Evolutionary conservation across 2,888 invertebrate species (phyloP).

Genomic region (Pteria penguin): DNA sequence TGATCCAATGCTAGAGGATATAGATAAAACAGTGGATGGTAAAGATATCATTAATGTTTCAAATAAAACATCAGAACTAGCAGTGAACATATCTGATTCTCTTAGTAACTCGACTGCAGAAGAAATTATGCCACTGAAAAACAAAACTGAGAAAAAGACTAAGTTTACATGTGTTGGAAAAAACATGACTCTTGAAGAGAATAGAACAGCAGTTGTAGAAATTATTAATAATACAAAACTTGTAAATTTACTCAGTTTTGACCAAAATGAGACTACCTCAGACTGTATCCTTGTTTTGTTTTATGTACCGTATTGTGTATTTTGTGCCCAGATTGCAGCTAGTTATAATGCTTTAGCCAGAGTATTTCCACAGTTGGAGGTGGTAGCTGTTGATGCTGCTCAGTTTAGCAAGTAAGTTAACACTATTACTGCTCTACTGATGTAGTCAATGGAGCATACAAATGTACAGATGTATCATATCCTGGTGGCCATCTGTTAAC

Average conservation of each 20-base stretch:
- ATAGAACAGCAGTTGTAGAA: constrained; percentile 78
- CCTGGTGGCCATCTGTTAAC: too few species aligned
- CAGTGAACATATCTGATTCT: constrained; percentile 5
- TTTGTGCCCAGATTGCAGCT: constrained; percentile 93
- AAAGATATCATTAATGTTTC: neutral
- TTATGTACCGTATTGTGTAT: constrained; percentile 93
- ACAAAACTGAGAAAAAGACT: constrained; percentile 64
- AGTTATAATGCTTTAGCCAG: constrained; percentile 94
- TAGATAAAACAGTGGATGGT: constrained; percentile 35
- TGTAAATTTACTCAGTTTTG: constrained; percentile 83
- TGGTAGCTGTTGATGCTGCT: constrained; percentile 94
- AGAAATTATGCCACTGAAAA: constrained; percentile 46
- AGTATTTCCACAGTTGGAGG: constrained; percentile 91
- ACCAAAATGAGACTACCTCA: constrained; percentile 82
- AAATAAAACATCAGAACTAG: neutral
- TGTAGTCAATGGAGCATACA: too few species aligned
- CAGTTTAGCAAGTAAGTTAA: constrained; percentile 83
- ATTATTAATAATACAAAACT: constrained; percentile 87
- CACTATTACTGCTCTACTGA: neutral
- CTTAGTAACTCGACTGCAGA: neutral
- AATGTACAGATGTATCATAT: too few species aligned
- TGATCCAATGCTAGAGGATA: constrained; percentile 66
- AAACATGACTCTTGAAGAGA: constrained; percentile 65
- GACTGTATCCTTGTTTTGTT: constrained; percentile 88
- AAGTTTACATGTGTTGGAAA: constrained; percentile 72